These are phyloP conservation scores for Paradoxurus hermaphroditus DNA, from an alignment of 2,113 vertebrate genomes.

Conservation along the genomic window DNA sequence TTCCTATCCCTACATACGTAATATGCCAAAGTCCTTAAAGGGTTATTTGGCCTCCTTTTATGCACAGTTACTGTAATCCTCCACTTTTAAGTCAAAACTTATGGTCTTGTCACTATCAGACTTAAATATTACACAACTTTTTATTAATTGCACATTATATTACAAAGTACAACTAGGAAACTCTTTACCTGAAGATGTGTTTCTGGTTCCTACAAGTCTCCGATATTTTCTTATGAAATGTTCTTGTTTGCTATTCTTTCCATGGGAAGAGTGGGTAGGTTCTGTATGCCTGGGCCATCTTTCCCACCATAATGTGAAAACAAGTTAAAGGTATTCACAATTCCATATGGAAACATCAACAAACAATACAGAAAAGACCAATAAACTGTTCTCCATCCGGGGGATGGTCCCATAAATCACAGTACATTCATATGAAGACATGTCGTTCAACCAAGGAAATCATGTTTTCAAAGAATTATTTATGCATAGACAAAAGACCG, in stretches of 20 bases:
- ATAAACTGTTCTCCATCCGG: conserved; percentile 33
- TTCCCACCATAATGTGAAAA: conserved; percentile 34
- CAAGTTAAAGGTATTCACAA: conserved; percentile 17
- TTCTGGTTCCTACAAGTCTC: conserved; percentile 30
- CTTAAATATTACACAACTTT: conserved; percentile 3
- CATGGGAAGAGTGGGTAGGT: background rate
- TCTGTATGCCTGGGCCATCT: background rate
- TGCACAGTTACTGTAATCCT: background rate
- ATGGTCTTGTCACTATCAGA: background rate
- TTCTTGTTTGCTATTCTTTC: background rate
- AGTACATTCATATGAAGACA: background rate
- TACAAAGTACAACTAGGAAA: background rate
- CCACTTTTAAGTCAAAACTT: conserved; percentile 20
- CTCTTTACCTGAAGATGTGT: background rate
- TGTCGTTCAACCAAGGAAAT: conserved; percentile 38
- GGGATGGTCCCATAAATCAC: conserved; percentile 56
- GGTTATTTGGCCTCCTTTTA: background rate
- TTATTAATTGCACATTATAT: conserved; percentile 25
- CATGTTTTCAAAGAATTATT: conserved; percentile 36
- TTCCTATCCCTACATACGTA: background rate
- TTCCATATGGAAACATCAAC: conserved; percentile 38
- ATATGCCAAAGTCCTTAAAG: background rate
- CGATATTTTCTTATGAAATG: conserved; percentile 30
- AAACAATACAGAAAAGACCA: conserved; percentile 59
- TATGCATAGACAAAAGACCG: background rate